A percentile compares a stretch with the other conserved stretches of the same genome.
Conservation (phyloP, 2,113 vertebrate species). For the Thamnophis sirtalis region DNA sequence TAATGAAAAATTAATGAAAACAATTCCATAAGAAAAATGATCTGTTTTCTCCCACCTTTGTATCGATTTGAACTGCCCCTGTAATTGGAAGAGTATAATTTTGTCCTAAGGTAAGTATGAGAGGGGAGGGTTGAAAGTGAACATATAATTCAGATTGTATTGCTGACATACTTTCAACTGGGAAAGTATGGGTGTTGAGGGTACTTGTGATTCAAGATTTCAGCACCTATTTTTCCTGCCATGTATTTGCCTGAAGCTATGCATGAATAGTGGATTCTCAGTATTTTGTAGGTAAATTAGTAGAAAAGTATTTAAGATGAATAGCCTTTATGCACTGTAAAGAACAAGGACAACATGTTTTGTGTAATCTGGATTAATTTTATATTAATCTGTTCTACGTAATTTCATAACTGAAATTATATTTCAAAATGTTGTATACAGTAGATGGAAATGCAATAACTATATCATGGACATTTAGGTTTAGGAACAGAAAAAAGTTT, state of each 20-base stretch:
- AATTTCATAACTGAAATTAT: neutral
- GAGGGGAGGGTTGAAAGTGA: slow-evolving; percentile 41
- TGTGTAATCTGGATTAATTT: slow-evolving; percentile 8
- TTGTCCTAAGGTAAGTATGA: slow-evolving; percentile 67
- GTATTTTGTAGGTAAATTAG: slow-evolving; percentile 30
- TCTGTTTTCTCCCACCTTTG: slow-evolving; percentile 66
- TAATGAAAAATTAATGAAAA: slow-evolving; percentile 77
- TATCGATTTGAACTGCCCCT: slow-evolving; percentile 72
- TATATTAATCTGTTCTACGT: slow-evolving; percentile 12
- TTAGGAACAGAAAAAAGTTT: neutral
- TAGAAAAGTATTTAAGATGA: slow-evolving; percentile 40
- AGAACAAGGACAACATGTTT: slow-evolving; percentile 8
- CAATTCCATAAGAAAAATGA: slow-evolving; percentile 73
- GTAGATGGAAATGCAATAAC: neutral
- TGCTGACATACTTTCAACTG: slow-evolving; percentile 52
- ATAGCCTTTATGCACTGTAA: slow-evolving; percentile 18
- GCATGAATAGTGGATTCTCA: slow-evolving; percentile 35
- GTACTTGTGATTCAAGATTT: slow-evolving; percentile 37
- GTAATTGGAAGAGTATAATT: slow-evolving; percentile 71
- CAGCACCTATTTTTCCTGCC: slow-evolving; percentile 46
- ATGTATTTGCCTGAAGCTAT: slow-evolving; percentile 52
- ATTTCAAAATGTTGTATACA: neutral
- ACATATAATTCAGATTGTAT: slow-evolving; percentile 43
- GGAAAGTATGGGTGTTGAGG: slow-evolving; percentile 44
- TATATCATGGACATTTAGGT: neutral